These are phyloP conservation scores for Choloepus hoffmanni DNA, from an alignment of 2,113 vertebrate species.

Conservation along the genomic window DNA sequence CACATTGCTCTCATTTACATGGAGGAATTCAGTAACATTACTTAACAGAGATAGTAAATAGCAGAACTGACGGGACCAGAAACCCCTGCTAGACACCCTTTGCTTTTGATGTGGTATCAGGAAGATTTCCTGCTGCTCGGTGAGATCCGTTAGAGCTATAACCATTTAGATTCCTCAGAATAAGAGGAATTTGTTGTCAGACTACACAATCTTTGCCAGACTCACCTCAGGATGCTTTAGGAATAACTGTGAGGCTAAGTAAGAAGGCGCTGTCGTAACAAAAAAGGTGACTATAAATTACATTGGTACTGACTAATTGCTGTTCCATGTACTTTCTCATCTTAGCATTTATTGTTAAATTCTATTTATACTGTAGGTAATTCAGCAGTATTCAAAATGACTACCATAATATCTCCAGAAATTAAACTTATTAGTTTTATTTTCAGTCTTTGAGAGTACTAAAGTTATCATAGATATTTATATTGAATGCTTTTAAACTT, in stretches of 20 bases:
- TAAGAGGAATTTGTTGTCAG: not conserved
- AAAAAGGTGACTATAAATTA: not conserved
- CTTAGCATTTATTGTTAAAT: not conserved
- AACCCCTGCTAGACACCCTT: not conserved
- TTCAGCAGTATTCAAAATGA: conserved; percentile 1
- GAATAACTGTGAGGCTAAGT: not conserved
- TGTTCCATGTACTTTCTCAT: not conserved
- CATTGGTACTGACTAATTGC: not conserved
- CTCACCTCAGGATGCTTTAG: not conserved
- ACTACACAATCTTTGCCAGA: fast-evolving
- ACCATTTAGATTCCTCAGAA: not conserved
- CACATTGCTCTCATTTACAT: not conserved
- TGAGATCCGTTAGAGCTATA: not conserved
- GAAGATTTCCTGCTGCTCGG: not conserved
- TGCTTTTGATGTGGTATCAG: not conserved
- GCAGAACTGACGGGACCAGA: not conserved
- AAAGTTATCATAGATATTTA: not conserved
- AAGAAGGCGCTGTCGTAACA: not conserved
- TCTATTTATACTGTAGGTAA: not conserved
- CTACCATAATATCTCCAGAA: not conserved
- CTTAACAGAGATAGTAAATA: not conserved
- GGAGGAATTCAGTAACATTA: not conserved
- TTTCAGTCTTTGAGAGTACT: conserved; percentile 3
- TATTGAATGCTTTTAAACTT: conserved; percentile 1
- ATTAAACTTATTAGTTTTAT: not conserved